Base-by-base conservation (phyloP, 2,888 invertebrate species). In the Ophonus ardosiacus region DNA sequence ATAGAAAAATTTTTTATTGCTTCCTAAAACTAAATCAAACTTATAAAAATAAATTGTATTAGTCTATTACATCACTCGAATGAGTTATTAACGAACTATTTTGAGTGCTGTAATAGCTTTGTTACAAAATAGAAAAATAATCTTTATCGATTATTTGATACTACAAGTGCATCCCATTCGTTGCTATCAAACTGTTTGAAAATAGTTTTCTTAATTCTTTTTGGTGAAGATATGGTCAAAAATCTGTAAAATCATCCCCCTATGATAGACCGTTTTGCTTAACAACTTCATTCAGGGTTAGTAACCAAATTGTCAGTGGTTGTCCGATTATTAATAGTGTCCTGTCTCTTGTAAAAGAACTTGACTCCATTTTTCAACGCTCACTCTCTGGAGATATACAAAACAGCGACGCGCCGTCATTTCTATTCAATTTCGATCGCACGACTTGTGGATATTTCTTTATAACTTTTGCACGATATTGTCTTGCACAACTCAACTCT, bases 371-470 rank as follows among this genome's bases (percentile, higher is more conserved):
- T 82, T 82, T 82, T 82, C 71, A 82, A 17, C 82, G 43, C 17
- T 56, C 57, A 57, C 57, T 82, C 82, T 68, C 82, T 56, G 56
- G 71, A 63, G 82, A 71, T 82, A 81, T 68, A 82, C 82, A 82
- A 82, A 82, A 82, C 82, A 82, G 51, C 40, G 63, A 81, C 81
- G 63, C 61, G 57, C 18, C 71, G 82, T 82, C 82, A 82, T 82
- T 82, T 82, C 71, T 82, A 82, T 82, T 82, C 82, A 82, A 82
- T 82, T 82, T 82, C 71, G 71, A 82, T 82, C 68, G 51, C 59
- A 10, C 43, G 43, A 51, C 43, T 51, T 51, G 43, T 51, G 43
- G 43, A 51, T 51, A 51, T 51, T 51, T 51, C 43, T 51, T 51
- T 51, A 51, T 51, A 51, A 51, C 43, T 51, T 51, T 13, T 51